Evolutionary conservation across 2,797 vertebrate species (phyloP).

Genomic region (Danio choprae): DNA sequence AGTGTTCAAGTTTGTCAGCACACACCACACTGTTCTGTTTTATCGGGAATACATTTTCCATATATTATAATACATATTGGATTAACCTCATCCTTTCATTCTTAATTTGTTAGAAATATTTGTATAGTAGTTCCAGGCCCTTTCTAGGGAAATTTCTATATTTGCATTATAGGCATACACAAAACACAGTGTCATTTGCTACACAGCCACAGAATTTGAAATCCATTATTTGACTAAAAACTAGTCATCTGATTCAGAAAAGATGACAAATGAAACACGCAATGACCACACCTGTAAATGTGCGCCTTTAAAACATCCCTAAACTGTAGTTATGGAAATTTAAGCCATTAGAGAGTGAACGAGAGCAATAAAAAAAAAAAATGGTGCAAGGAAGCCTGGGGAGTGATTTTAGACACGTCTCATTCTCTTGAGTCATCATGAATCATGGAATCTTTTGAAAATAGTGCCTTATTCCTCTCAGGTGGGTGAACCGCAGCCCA

Average conservation of each 20-base stretch:
- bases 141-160: constrained; percentile 12
- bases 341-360: constrained; percentile 3
- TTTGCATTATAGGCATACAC: constrained; percentile 11
- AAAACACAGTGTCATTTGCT: constrained; percentile 1
- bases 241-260: not conserved
- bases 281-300: constrained; percentile 30
- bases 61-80: too few relatives aligned
- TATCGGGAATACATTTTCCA: too few relatives aligned
- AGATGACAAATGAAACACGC: constrained; percentile 6
- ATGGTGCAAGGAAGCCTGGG: constrained; percentile 32
- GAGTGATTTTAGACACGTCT: constrained; percentile 44
- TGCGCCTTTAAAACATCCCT: constrained; percentile 24
- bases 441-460: constrained; percentile 62
- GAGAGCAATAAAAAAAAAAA: constrained; percentile 36
- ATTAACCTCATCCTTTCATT: not conserved
- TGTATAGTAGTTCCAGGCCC: not conserved
- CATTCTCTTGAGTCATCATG: constrained; percentile 45
- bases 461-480: constrained; percentile 46
- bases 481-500: constrained; percentile 18
- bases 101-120: not conserved
- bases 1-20: too few relatives aligned
- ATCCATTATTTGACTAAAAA: constrained; percentile 17
- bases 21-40: too few relatives aligned
- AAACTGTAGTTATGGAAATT: constrained; percentile 40
- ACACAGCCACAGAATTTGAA: constrained; percentile 6